Evolutionary conservation across 2,888 invertebrate genomes (phyloP).

Genomic region (Heliconius hortense): DNA sequence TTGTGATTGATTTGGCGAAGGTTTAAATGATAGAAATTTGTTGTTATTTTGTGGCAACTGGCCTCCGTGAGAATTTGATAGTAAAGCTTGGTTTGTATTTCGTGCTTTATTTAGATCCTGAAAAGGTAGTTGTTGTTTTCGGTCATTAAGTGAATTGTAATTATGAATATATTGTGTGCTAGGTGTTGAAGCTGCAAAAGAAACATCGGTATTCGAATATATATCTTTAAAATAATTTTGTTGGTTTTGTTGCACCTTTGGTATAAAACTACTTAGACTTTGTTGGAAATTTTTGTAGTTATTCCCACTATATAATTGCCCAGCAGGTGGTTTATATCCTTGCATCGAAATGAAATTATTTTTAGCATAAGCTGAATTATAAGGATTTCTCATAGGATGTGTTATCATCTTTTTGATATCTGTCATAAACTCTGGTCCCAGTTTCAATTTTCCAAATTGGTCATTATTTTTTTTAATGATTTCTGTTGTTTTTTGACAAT

Average conservation of each 20-base stretch:
- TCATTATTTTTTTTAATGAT: constrained; percentile 68
- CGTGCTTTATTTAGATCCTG: constrained; percentile 20
- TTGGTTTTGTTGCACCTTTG: constrained; percentile 63
- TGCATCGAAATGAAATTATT: constrained; percentile 70
- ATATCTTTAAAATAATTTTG: constrained; percentile 53
- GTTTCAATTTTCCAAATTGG: constrained; percentile 70
- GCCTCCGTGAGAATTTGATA: constrained; percentile 55
- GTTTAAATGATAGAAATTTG: constrained; percentile 43
- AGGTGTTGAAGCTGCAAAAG: constrained; percentile 65
- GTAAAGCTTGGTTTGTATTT: constrained; percentile 41
- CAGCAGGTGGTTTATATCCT: constrained; percentile 70
- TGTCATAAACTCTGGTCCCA: constrained; percentile 80
- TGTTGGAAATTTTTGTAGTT: constrained; percentile 59
- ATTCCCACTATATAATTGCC: constrained; percentile 67
- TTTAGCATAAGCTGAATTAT: constrained; percentile 61
- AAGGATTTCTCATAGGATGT: constrained; percentile 74
- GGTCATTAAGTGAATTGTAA: constrained; percentile 51
- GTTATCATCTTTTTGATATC: constrained; percentile 82
- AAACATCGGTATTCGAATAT: constrained; percentile 53
- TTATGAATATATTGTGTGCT: constrained; percentile 58
- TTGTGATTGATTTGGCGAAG: constrained; percentile 1
- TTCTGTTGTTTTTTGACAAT: constrained; percentile 76
- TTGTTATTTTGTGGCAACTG: constrained; percentile 47
- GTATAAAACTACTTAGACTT: constrained; percentile 58
- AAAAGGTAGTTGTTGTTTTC: constrained; percentile 52